A percentile compares a stretch with the other conserved stretches of the same genome.
Evolutionary conservation across 2,797 vertebrate species (phyloP).

Genomic region (Enteromius paludinosus): DNA sequence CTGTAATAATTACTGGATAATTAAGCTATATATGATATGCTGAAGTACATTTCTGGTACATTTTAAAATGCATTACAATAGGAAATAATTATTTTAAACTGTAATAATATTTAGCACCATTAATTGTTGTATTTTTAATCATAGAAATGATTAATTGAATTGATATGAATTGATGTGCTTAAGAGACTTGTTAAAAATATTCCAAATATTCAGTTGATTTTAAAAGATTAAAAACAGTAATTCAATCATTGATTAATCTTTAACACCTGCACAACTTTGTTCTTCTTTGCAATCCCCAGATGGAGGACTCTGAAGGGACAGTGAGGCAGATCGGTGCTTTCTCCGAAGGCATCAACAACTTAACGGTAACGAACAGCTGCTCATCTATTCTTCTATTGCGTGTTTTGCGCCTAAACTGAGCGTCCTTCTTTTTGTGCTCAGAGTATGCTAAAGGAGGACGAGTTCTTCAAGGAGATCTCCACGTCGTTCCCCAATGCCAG

Average conservation of each 20-base stretch:
- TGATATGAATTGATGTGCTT: not conserved
- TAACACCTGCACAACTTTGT: not conserved
- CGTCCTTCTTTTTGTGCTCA: conserved; percentile 63
- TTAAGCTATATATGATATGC: too few relatives aligned
- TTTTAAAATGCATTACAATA: not conserved
- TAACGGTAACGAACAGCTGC: conserved; percentile 83
- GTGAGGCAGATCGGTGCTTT: conserved; percentile 97
- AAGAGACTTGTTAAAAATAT: too few relatives aligned
- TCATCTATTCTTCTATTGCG: not conserved
- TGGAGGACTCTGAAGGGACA: conserved; percentile 98
- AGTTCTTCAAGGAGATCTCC: conserved; percentile 91
- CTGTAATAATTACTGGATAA: too few relatives aligned
- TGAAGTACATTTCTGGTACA: too few relatives aligned
- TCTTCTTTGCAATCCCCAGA: conserved; percentile 74
- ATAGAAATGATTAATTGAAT: too few relatives aligned
- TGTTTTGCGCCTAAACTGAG: not conserved
- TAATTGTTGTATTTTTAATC: not conserved
- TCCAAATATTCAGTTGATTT: not conserved
- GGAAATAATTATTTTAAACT: not conserved
- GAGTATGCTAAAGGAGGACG: conserved; percentile 98
- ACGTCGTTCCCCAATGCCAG: conserved; percentile 87
- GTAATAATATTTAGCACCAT: not conserved
- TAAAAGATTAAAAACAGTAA: not conserved
- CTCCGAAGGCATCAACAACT: conserved; percentile 97
- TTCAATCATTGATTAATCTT: not conserved